Evolutionary conservation across 2,113 vertebrate species (phyloP).

Genomic region (Crotophaga sulcirostris): DNA sequence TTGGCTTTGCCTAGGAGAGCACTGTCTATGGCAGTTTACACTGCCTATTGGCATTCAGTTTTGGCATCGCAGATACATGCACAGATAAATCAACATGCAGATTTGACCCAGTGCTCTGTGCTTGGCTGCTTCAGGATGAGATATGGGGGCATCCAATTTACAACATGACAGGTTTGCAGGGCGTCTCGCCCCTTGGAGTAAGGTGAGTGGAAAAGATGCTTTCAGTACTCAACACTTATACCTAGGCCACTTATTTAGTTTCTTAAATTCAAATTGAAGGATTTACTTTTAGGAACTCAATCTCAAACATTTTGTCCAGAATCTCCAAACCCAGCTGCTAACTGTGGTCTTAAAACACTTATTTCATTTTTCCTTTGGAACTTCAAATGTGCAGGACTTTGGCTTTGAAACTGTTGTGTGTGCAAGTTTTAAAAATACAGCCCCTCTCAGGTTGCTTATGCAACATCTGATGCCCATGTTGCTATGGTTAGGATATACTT

Average conservation of each 20-base stretch:
- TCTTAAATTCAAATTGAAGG: background rate
- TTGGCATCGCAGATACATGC: background rate
- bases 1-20: background rate
- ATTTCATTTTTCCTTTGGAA: background rate
- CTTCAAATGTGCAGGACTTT: conserved; percentile 53
- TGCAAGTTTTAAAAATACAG: conserved; percentile 59
- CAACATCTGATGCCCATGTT: conserved; percentile 69
- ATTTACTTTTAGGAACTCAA: background rate
- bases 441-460: conserved; percentile 41
- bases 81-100: background rate
- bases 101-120: background rate
- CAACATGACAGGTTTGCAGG: background rate
- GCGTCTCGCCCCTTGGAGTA: background rate
- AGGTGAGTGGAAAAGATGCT: background rate
- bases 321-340: background rate
- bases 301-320: background rate
- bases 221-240: background rate
- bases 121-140: background rate
- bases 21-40: background rate
- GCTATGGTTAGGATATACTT: conserved; percentile 71
- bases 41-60: background rate
- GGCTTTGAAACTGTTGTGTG: conserved; percentile 51
- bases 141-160: background rate
- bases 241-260: background rate
- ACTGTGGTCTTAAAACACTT: background rate